Percentiles rank a stretch among this genome's conserved stretches.
phyloP scores from a whole-genome alignment of 2,113 vertebrate genomes.

The Oceanites oceanicus region DNA sequence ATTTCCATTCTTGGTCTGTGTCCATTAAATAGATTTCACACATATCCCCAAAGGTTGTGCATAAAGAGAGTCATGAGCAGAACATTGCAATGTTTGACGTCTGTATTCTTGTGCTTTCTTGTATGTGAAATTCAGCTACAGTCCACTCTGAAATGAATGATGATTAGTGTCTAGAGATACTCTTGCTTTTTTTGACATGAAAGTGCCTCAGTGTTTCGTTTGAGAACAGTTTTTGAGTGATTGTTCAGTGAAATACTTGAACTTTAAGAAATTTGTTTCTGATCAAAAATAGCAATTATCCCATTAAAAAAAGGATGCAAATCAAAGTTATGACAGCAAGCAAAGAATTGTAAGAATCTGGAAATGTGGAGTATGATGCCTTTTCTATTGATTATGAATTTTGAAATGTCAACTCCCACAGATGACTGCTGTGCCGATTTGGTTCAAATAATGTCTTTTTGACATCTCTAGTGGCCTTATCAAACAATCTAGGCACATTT shows the following conservation, averaged over 20 bases:
- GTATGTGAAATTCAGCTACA: not conserved
- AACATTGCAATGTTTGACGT: not conserved
- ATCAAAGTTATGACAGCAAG: not conserved
- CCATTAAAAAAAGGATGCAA: not conserved
- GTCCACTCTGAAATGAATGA: not conserved
- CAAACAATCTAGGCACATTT: not conserved
- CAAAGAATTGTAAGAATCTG: not conserved
- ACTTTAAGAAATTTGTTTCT: not conserved
- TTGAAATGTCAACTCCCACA: not conserved
- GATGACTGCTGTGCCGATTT: not conserved
- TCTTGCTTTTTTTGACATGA: not conserved
- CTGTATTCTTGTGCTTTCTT: not conserved
- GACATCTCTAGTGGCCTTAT: not conserved
- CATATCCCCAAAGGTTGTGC: not conserved
- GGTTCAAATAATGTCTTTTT: not conserved
- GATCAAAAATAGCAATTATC: not conserved
- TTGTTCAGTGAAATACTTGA: not conserved
- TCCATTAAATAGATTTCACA: constrained; percentile 6
- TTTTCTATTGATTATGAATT: not conserved
- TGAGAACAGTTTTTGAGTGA: not conserved
- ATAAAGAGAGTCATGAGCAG: not conserved
- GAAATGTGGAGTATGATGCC: not conserved
- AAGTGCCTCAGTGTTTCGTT: not conserved
- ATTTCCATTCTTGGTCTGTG: not conserved
- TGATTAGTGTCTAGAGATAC: not conserved